Conservation (phyloP, 1,140 invertebrate species). For the Popillia japonica region DNA sequence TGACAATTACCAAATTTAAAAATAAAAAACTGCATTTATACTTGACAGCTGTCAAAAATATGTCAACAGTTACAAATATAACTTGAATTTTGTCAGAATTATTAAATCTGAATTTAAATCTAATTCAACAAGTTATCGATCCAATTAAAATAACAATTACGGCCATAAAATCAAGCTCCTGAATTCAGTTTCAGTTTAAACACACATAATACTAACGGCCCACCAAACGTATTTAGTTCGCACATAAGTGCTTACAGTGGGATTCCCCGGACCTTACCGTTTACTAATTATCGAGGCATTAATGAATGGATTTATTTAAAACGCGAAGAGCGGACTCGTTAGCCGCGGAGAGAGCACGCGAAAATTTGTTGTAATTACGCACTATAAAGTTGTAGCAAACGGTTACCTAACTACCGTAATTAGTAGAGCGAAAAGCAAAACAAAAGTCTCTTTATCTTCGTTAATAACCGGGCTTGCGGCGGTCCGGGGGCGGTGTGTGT, state of each 20-base stretch:
- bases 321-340: not conserved
- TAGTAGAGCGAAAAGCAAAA: conserved; percentile 3
- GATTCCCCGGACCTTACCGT: not conserved
- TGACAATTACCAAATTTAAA: too few species aligned
- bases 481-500: not conserved
- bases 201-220: not conserved
- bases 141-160: conserved; percentile 8
- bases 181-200: not conserved
- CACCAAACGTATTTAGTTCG: too few species aligned
- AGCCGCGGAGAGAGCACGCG: not conserved
- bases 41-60: too few species aligned
- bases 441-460: conserved; percentile 3
- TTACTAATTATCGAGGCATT: not conserved
- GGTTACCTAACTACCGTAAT: not conserved
- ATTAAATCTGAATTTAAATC: not conserved
- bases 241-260: not conserved
- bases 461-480: not conserved
- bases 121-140: not conserved
- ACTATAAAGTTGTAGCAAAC: conserved; percentile 9
- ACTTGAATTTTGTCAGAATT: too few species aligned
- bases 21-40: too few species aligned
- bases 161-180: not conserved
- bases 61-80: too few species aligned
- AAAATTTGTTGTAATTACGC: conserved; percentile 6
- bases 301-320: not conserved